Evolutionary conservation across 2,797 vertebrate species (phyloP).

Genomic region (Cynopterus sphinx): DNA sequence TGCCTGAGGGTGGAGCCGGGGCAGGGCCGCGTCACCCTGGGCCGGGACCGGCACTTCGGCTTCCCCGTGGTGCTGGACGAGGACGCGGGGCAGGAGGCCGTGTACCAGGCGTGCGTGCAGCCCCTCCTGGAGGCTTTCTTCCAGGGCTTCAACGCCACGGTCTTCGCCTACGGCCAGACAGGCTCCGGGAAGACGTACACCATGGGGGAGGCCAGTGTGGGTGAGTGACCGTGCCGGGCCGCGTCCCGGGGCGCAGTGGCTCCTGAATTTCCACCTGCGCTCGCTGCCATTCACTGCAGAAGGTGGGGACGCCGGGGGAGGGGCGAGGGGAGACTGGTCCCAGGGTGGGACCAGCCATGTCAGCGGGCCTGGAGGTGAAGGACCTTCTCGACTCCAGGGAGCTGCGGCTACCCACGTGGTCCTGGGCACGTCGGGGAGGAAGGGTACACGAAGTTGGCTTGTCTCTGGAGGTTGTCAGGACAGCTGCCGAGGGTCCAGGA

Average conservation of each 20-base stretch:
- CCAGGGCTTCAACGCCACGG: constrained; percentile 95
- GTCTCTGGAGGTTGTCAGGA: not conserved
- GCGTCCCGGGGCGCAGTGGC: not conserved
- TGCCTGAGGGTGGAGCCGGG: constrained; percentile 90
- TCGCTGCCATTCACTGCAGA: not conserved
- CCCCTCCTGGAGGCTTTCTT: constrained; percentile 96
- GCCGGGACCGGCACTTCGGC: constrained; percentile 91
- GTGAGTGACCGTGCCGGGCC: constrained; percentile 85
- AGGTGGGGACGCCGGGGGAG: not conserved
- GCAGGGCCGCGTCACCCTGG: constrained; percentile 88
- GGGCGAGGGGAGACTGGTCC: not conserved
- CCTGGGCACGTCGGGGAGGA: not conserved
- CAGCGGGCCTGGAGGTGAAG: not conserved
- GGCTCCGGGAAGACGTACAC: constrained; percentile 98
- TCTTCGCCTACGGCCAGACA: constrained; percentile 97
- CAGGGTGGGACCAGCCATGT: not conserved
- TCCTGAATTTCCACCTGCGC: not conserved
- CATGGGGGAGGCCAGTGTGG: constrained; percentile 95
- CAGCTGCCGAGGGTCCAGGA: not conserved
- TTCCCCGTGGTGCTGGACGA: constrained; percentile 93
- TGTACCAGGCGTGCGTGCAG: constrained; percentile 92
- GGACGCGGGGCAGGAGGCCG: constrained; percentile 90
- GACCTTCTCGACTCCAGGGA: not conserved
- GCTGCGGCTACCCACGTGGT: not conserved
- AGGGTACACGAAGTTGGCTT: not conserved